phyloP scores from a whole-genome alignment of 2,888 invertebrate species.

The Catocala fraxini region DNA sequence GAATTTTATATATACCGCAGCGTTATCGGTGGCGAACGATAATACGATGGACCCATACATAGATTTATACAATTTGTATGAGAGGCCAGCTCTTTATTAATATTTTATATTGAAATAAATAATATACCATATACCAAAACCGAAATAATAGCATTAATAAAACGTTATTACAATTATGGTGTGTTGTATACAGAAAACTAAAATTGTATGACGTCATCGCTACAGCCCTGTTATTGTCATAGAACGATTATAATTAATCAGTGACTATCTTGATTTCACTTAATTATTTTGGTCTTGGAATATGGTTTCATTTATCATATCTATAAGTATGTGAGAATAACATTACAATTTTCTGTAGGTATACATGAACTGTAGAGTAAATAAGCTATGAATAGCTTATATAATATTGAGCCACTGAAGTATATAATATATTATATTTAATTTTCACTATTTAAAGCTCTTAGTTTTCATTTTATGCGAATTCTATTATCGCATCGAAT shows the following conservation, averaged over 20 bases:
- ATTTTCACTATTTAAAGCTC: slow-evolving; percentile 88
- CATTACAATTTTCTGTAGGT: slow-evolving; percentile 68
- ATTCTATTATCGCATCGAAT: slow-evolving; percentile 76
- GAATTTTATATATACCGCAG: slow-evolving; percentile 58
- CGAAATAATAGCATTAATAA: slow-evolving; percentile 56
- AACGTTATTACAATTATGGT: slow-evolving; percentile 17
- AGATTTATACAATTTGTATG: slow-evolving; percentile 53
- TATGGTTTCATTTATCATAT: slow-evolving; percentile 64
- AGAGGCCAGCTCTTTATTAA: slow-evolving; percentile 37
- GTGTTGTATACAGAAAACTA: slow-evolving; percentile 16
- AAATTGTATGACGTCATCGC: slow-evolving; percentile 39
- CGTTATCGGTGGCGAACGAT: slow-evolving; percentile 47
- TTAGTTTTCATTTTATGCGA: slow-evolving; percentile 85
- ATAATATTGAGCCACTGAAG: slow-evolving; percentile 85
- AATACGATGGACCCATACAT: slow-evolving; percentile 45
- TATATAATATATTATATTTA: slow-evolving; percentile 83
- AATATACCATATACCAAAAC: slow-evolving; percentile 74
- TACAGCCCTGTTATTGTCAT: slow-evolving; percentile 62
- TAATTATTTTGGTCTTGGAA: slow-evolving; percentile 74
- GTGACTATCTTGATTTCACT: slow-evolving; percentile 42
- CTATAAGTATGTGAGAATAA: slow-evolving; percentile 60
- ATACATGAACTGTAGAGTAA: slow-evolving; percentile 77
- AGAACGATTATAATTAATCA: slow-evolving; percentile 50
- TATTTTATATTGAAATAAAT: slow-evolving; percentile 41
- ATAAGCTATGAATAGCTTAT: slow-evolving; percentile 85